Evolutionary conservation across 1,140 invertebrate species (phyloP), one percentile per base, ranked within the genome.

Genomic region (Diorhabda carinulata): DNA sequence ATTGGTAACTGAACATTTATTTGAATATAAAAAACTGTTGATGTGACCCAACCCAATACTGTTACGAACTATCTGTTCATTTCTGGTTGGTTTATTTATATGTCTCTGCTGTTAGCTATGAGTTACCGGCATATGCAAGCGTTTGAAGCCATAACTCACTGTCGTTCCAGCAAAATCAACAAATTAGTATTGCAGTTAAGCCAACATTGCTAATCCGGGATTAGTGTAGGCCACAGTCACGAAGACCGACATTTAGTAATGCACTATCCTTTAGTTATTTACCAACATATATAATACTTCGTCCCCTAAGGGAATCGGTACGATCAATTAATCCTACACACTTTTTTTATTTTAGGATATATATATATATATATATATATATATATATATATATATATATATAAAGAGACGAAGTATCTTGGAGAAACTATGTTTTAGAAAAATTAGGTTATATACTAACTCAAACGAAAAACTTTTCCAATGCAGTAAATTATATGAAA

Each of bases 111-210:
- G 73, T 72, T 74, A 74, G 72, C 73, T 74, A 72, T 74, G 73
- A 70, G 68, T 72, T 71, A 70, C 67, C 64, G 73, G 71, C 74
- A 73, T 74, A 76, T 73, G 73, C 73, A 74, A 74, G 72, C 71
- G 75, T 69, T 78, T 73, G 73, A 72, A 76, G 79, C 77, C 77
- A 81, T 81, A 81, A 80, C 73, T 81, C 79, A 81, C 72, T 79
- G 80, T 81, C 80, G 74, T 75, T 74, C 70, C 77, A 71, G 73
- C 70, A 77, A 78, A 81, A 80, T 79, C 79, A 81, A 79, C 80
- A 79, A 81, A 81, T 81, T 81, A 81, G 80, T 81, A 80, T 79
- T 79, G 78, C 76, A 76, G 74, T 76, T 78, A 78, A 78, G 79
- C 77, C 75, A 76, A 80, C 79, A 81, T 77, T 70, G 74, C 74